These are phyloP conservation scores for Rhagologus leucostigma DNA, from an alignment of 2,113 vertebrate genomes.

Conservation along the genomic window DNA sequence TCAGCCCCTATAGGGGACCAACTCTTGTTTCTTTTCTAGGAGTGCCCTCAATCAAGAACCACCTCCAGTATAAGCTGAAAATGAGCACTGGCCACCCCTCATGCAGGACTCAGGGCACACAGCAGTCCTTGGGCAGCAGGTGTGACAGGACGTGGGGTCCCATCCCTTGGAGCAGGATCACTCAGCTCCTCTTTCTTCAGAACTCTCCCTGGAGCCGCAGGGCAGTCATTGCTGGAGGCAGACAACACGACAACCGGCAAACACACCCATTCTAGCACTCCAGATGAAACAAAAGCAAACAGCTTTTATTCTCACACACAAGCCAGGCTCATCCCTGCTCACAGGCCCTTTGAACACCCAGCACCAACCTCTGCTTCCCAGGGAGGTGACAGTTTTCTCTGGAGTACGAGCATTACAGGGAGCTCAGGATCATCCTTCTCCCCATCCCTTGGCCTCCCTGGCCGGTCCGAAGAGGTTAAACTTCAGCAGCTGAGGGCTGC, in stretches of 20 bases:
- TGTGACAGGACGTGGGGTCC: fast-evolving
- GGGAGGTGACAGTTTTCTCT: not conserved
- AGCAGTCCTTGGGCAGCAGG: not conserved
- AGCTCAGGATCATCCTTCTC: not conserved
- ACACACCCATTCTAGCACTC: fast-evolving
- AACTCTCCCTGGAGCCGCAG: not conserved
- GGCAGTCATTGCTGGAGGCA: fast-evolving
- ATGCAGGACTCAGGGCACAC: fast-evolving
- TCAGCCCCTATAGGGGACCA: not conserved
- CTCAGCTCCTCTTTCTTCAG: not conserved
- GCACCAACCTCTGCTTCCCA: not conserved
- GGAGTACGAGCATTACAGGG: not conserved
- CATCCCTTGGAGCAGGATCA: not conserved
- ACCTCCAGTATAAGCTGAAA: not conserved
- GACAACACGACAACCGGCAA: fast-evolving
- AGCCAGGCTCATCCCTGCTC: not conserved
- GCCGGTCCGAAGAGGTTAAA: conserved; percentile 9
- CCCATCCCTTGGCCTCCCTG: fast-evolving
- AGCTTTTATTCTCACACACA: not conserved
- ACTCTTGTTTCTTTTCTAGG: not conserved
- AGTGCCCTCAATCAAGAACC: fast-evolving
- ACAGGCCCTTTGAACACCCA: not conserved
- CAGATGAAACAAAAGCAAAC: too few relatives aligned
- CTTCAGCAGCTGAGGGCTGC: conserved; percentile 12
- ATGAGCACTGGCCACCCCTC: not conserved